phyloP scores from a whole-genome alignment of 53 echinoderm and acorn worm genomes.

The Glandiceps talaboti region DNA sequence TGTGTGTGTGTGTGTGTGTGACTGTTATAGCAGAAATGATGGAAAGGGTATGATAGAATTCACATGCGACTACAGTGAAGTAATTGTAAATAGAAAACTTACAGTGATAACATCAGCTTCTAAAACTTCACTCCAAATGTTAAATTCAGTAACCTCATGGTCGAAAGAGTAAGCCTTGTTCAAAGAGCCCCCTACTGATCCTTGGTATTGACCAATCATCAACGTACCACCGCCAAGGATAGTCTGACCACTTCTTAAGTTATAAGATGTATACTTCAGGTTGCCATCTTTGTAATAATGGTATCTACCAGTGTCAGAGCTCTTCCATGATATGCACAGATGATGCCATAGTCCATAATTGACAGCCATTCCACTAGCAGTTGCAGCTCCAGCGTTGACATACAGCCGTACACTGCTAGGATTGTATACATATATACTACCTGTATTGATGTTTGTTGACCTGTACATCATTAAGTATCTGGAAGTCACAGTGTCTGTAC shows the following conservation, averaged over 20 bases:
- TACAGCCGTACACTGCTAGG: neutral
- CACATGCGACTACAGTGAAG: too few species aligned
- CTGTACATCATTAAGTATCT: neutral
- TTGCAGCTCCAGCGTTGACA: neutral
- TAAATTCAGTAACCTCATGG: neutral
- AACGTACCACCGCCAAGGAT: neutral
- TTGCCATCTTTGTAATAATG: neutral
- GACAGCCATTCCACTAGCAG: neutral
- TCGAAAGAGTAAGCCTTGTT: neutral
- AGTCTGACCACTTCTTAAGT: neutral
- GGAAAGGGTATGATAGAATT: too few species aligned
- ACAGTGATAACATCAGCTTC: neutral
- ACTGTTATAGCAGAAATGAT: too few species aligned
- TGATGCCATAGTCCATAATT: neutral
- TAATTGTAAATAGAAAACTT: neutral
- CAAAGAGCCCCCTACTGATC: neutral
- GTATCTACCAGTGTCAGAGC: neutral
- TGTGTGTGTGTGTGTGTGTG: too few species aligned
- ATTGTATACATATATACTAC: neutral
- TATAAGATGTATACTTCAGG: neutral
- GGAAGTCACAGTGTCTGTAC: neutral
- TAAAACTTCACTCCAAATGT: neutral
- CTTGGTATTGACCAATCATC: neutral
- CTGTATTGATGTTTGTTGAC: neutral
- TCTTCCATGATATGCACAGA: neutral